A percentile compares a stretch with the other conserved stretches of the same genome.
phyloP scores from a whole-genome alignment of 2,113 vertebrate species.

The Colius striatus region DNA sequence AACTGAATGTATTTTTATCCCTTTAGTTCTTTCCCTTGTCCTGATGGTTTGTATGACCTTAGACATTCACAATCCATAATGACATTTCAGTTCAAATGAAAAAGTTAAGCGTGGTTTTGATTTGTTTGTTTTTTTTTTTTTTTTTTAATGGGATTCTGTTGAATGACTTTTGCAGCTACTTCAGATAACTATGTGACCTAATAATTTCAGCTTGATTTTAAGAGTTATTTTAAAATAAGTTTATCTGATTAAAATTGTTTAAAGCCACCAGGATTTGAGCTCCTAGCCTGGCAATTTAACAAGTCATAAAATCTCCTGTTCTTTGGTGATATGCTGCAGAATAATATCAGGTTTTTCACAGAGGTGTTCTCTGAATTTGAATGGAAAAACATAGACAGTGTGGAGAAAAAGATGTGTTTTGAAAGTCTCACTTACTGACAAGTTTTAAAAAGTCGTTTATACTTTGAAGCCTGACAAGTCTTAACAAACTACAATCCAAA shows the following conservation, averaged over 20 bases:
- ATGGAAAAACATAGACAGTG: background rate
- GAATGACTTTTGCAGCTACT: slow-evolving; percentile 46
- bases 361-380: background rate
- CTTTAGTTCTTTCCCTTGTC: background rate
- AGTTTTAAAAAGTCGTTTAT: background rate
- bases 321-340: background rate
- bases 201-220: slow-evolving; percentile 64
- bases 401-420: background rate
- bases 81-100: slow-evolving; percentile 50
- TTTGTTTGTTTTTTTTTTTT: background rate
- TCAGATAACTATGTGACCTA: slow-evolving; percentile 48
- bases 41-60: slow-evolving; percentile 60
- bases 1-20: slow-evolving; percentile 28
- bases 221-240: slow-evolving; percentile 51
- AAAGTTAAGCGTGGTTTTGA: background rate
- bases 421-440: background rate
- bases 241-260: slow-evolving; percentile 64
- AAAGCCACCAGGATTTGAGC: slow-evolving; percentile 18
- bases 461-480: background rate
- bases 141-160: slow-evolving; percentile 58
- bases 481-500: background rate
- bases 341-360: slow-evolving; percentile 1
- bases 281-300: slow-evolving; percentile 36
- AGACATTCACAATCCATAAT: slow-evolving; percentile 38
- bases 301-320: slow-evolving; percentile 30